These are phyloP conservation scores for Mycteria americana DNA, from an alignment of 2,797 vertebrate species.

Conservation along the genomic window DNA sequence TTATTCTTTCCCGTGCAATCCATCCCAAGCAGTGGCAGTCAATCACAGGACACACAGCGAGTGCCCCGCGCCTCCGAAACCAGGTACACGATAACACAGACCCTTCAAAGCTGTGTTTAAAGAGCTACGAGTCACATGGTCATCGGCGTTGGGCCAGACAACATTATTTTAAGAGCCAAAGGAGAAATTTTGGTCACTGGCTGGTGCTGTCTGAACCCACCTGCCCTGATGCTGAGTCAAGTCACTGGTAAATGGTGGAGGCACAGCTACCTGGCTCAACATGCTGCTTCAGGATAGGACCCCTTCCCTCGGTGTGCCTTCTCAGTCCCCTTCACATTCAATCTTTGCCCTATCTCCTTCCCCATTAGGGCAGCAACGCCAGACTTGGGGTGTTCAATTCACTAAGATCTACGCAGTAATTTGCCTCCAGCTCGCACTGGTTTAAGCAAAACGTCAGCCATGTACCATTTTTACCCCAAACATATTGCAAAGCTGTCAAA, in stretches of 20 bases:
- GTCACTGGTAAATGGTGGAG: too few species aligned
- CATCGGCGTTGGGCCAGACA: neutral
- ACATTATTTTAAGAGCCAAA: neutral
- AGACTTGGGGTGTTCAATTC: neutral
- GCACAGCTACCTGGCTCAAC: too few species aligned
- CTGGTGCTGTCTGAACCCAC: neutral
- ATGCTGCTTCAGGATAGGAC: too few species aligned
- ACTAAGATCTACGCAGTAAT: too few species aligned
- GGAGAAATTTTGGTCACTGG: neutral
- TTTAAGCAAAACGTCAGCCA: accelerated
- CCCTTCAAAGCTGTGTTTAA: neutral
- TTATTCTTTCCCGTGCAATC: neutral
- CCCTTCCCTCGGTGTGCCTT: neutral
- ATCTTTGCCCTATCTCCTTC: too few species aligned
- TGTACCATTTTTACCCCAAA: neutral
- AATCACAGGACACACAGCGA: neutral
- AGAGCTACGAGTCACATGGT: accelerated
- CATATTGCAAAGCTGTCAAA: accelerated
- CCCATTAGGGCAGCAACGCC: neutral
- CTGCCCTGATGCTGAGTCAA: accelerated
- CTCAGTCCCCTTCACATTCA: neutral
- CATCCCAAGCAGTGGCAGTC: neutral
- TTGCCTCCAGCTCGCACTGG: neutral
- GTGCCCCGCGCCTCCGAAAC: neutral
- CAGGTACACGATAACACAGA: accelerated